Evolutionary conservation across 2,113 vertebrate species (phyloP).

Genomic region (Prietella phreatophila): DNA sequence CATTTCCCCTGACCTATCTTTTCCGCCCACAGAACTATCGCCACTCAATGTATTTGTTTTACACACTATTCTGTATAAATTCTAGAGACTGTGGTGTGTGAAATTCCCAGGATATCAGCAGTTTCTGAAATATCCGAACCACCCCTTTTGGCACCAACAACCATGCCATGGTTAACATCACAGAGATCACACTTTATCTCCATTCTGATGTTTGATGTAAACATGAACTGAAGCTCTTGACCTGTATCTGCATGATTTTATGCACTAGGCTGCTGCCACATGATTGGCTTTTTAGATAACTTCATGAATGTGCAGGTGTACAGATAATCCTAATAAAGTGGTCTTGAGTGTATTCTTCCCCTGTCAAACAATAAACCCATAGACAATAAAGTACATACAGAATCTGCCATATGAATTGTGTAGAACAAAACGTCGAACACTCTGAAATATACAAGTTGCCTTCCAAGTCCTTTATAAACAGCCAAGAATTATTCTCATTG

Average conservation of each 20-base stretch:
- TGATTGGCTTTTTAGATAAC: not conserved
- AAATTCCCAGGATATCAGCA: not conserved
- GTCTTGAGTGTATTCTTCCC: not conserved
- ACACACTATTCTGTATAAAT: too few relatives aligned
- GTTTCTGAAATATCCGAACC: not conserved
- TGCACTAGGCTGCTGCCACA: not conserved
- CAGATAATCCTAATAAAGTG: not conserved
- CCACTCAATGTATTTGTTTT: not conserved
- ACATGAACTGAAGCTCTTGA: not conserved
- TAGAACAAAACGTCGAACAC: not conserved
- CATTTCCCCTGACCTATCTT: too few relatives aligned
- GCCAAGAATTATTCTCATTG: slow-evolving; percentile 15
- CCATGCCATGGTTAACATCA: not conserved
- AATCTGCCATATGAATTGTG: not conserved
- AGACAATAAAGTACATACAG: not conserved
- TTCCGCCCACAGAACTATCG: not conserved
- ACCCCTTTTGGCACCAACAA: not conserved
- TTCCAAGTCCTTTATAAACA: not conserved
- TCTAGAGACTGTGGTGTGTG: not conserved
- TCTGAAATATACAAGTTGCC: not conserved
- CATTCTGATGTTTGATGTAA: not conserved
- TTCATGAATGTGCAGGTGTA: not conserved
- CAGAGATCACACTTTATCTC: not conserved
- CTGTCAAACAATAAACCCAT: not conserved
- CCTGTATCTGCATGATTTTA: not conserved